phyloP scores from a whole-genome alignment of 2,113 vertebrate genomes.

The Oxyruncus cristatus region DNA sequence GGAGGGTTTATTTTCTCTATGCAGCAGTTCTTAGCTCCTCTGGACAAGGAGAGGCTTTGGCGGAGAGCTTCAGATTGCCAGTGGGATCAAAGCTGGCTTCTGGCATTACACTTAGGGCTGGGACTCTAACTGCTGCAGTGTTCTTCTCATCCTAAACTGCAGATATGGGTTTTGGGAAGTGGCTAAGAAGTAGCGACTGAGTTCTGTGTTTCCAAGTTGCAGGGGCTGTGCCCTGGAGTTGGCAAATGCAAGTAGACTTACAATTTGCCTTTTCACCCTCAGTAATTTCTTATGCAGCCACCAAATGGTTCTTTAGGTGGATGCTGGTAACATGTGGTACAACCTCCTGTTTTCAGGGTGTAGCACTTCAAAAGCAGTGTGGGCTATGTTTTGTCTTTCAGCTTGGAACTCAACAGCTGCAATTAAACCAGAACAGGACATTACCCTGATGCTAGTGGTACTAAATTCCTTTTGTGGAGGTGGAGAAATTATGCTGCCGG shows the following conservation, averaged over 20 bases:
- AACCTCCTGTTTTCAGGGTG: fast-evolving
- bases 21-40: neutral
- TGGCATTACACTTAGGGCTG: neutral
- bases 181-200: neutral
- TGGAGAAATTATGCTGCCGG: neutral
- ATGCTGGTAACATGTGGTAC: neutral
- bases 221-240: neutral
- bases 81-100: neutral
- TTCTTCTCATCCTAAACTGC: neutral
- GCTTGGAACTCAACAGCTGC: neutral
- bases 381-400: neutral
- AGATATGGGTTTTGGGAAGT: neutral
- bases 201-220: neutral
- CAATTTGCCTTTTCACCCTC: neutral
- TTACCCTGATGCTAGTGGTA: neutral
- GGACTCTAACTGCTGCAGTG: neutral
- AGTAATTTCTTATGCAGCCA: neutral
- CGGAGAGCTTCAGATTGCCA: neutral
- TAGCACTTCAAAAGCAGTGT: neutral
- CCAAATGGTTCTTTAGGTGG: neutral
- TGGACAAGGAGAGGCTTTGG: neutral
- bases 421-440: neutral
- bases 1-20: neutral
- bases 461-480: neutral
- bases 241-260: neutral